Evolutionary conservation across 2,797 vertebrate species (phyloP), one percentile per base, ranked within the genome.

Genomic region (Neosilurus mollespiculum): DNA sequence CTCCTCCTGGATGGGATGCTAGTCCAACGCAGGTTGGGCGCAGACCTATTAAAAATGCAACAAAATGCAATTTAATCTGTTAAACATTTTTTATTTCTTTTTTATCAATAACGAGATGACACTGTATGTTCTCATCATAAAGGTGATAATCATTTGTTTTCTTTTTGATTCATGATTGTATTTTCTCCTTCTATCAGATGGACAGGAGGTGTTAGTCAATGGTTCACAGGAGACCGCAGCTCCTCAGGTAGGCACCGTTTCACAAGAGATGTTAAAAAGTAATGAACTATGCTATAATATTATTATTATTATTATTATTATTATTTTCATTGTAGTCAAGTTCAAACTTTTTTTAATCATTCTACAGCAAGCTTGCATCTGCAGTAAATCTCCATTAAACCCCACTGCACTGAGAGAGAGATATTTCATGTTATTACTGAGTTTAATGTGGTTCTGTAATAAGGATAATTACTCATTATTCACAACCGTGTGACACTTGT

Each of bases 181-280:
- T 69, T 79, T 83, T 43, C 7, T 76, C 7, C n/a, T 89, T 51
- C 85, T 59, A 6, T 24, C 90, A 97, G 97, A 96, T 43, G 94
- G 95, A 0, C 94, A 95, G 22, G 91, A 94, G 22, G 83, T 95
- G 83, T 72, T 91, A 81, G 87, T 96, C 80, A 97, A 97, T 0
- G 96, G 96, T 81, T 89, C 93, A 43, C 87, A 93, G 54, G 95
- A 96, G 10, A 90, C 92, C 9, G 87, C 86, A 72, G 54, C 85
- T 49, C 58, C 84, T 84, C 92, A 94, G 92, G 94, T 94, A 20
- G n/a, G 59, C 62, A 71, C 9, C 5, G 82, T 56, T 80, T 80
- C 12, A n/a, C 18, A 30, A 53, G 6, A 3, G 22, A 86, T 87
- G 76, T 87, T 53, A 24, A 92, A 71, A 85, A 83, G 0, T 91